Evolutionary conservation across 2,113 vertebrate species (phyloP), one percentile per base, ranked within the genome.

Genomic region (Caracal caracal): DNA sequence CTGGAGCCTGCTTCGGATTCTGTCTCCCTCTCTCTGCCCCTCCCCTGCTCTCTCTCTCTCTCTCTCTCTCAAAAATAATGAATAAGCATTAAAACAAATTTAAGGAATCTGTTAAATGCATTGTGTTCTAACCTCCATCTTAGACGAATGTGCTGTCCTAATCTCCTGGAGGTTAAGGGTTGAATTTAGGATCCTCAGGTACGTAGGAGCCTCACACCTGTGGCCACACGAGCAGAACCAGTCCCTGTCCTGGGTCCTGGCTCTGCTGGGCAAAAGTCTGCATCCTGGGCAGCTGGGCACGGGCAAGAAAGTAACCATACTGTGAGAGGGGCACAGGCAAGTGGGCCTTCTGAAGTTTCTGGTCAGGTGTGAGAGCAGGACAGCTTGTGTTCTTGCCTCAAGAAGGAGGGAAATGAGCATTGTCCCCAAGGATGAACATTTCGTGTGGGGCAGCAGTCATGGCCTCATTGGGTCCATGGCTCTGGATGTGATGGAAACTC

Each of bases 101-200:
- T 43, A 43, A 43, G 43, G 49, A 49, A 0, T 47, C 37, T 37
- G 6, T 3, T 49, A n/a, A 37, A 3, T 1, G 20, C 1, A 0
- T 6, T 4, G 22, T 5, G 10, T 8, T 65, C 40, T 43, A 2
- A 35, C 28, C 30, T 20, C 22, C 28, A 3, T 0, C 19, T 9
- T 35, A 28, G 19, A 6, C 0, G 4, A 3, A 3, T 0, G 0
- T 0, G 26, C 20, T 1, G 0, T 1, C 13, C 2, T 0, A 0
- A 16, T 0, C 1, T 3, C 37, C 24, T 33, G n/a, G 49, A n/a
- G 22, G 12, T 1, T 2, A 13, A 33, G 8, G 11, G 30, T 5
- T 43, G 68, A 61, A 5, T n/a, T 61, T 10, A 26, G 22, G 70
- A 8, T 63, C 33, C 40, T 85, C 37, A 10, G 65, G 15, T 1